These are phyloP conservation scores for Ginglymostoma cirratum DNA, from an alignment of 2,113 vertebrate species.

Conservation along the genomic window DNA sequence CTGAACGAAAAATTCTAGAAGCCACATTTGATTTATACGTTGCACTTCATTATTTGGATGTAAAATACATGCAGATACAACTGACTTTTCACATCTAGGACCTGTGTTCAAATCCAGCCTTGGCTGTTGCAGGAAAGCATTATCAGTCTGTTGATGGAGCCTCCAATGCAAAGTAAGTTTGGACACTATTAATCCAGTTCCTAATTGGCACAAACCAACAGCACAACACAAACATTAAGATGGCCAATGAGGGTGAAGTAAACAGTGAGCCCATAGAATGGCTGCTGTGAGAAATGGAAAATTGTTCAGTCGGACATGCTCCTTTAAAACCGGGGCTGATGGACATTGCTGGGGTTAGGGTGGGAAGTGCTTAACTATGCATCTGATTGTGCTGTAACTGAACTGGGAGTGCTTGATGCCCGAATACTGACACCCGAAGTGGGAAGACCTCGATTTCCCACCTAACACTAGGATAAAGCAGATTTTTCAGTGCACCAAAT, in stretches of 20 bases:
- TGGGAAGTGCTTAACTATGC: background rate
- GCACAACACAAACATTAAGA: background rate
- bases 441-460: background rate
- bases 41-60: background rate
- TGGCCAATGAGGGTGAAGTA: background rate
- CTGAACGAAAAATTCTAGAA: background rate
- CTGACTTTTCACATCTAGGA: background rate
- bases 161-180: background rate
- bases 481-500: background rate
- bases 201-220: background rate
- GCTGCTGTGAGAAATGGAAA: background rate
- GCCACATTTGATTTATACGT: conserved; percentile 9
- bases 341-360: background rate
- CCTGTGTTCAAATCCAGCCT: background rate
- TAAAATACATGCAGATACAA: background rate
- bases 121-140: background rate
- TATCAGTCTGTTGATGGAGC: background rate
- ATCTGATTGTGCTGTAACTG: background rate
- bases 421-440: background rate
- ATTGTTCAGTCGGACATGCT: background rate
- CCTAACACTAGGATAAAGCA: background rate
- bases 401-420: background rate
- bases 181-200: background rate
- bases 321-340: background rate
- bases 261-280: background rate